Percentiles rank a stretch among this genome's conserved stretches.
phyloP scores from a whole-genome alignment of 1,140 invertebrate genomes.

The Diorhabda sublineata region DNA sequence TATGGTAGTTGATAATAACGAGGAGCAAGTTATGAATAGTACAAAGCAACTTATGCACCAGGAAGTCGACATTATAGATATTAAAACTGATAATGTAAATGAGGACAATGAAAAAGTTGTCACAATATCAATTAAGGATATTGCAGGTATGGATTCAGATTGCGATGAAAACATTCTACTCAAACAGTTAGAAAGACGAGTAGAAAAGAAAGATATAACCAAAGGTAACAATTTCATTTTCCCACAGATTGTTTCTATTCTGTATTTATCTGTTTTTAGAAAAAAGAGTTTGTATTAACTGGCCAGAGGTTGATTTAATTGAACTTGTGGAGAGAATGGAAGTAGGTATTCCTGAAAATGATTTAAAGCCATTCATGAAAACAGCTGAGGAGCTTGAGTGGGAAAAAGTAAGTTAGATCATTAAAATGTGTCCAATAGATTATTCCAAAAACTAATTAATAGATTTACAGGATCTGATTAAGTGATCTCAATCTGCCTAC shows the following conservation, averaged over 20 bases:
- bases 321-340: constrained; percentile 39
- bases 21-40: neutral
- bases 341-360: constrained; percentile 36
- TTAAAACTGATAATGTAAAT: neutral
- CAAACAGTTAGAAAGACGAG: neutral
- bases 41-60: neutral
- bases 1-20: neutral
- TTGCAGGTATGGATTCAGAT: neutral
- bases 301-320: constrained; percentile 37
- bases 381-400: constrained; percentile 40
- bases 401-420: constrained; percentile 34
- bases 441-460: too few relatives aligned
- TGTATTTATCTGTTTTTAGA: neutral
- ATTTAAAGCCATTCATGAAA: constrained; percentile 34
- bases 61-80: constrained; percentile 4
- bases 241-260: too few relatives aligned
- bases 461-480: too few relatives aligned
- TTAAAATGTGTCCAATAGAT: neutral
- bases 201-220: neutral
- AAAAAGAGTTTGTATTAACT: constrained; percentile 6
- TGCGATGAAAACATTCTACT: neutral
- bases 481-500: too few relatives aligned
- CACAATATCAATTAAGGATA: constrained; percentile 8
- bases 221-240: neutral
- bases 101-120: constrained; percentile 6